Evolutionary conservation across 2,888 invertebrate species (phyloP), one percentile per base, ranked within the genome.

Genomic region (Dynastes tityus): DNA sequence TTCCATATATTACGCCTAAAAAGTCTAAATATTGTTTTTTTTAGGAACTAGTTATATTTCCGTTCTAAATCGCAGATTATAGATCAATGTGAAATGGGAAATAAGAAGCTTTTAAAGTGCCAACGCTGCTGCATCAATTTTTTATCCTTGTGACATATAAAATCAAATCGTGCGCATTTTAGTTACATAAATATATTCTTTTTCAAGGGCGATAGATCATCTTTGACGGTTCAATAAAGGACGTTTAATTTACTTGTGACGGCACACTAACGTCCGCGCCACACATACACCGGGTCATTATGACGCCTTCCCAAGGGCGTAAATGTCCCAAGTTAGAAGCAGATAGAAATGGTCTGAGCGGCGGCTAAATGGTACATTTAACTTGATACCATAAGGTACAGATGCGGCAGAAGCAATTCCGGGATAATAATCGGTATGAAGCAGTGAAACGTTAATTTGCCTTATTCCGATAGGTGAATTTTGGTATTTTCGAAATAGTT

Each of bases 181-280:
- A n/a, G 55, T 55, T 55, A 55, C 16, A 58, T 58, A 53, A n/a
- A 37, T 5, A 45, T 45, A 45, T 11, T 58, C 5, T 22, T 58
- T 58, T 58, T 6, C 22, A 58, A 22, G n/a, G 58, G 16, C 37
- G 32, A 71, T 71, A 40, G 16, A 71, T 71, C 71, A 71, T 71
- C 55, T 37, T 13, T 55, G 55, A 71, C 29, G 58, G 71, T 55
- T 58, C 55, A 71, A 58, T 71, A 71, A 71, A 55, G n/a, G 71
- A 71, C 71, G 53, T 58, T 71, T 71, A 71, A 71, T 71, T 58
- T 71, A 71, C 71, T 71, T 32, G 53, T 16, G 58, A 16, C 22
- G 40, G 58, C 37, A 37, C 55, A 71, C 58, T 71, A 71, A 16
- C 71, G n/a, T 55, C 58, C 32, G 16, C 55, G 22, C 65, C 45